phyloP scores from a whole-genome alignment of 1,140 invertebrate species.

The Thalassaphorura encarpata region DNA sequence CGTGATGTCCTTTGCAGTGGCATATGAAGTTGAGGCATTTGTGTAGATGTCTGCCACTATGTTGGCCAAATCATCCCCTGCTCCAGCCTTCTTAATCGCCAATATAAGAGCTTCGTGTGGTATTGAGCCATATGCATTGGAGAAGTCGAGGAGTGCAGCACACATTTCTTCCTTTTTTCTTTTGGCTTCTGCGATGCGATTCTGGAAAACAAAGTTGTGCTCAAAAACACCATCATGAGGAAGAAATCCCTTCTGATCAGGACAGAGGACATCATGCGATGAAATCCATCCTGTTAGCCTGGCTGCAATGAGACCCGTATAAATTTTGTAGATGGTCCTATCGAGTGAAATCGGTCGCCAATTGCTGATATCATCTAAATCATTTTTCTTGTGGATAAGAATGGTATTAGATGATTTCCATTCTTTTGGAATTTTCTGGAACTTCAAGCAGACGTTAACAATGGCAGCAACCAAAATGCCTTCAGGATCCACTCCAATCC shows the following conservation, averaged over 20 bases:
- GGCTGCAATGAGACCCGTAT: conserved; percentile 29
- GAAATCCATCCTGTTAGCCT: conserved; percentile 14
- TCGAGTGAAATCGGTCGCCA: conserved; percentile 37
- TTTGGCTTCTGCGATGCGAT: conserved; percentile 30
- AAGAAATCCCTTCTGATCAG: conserved; percentile 36
- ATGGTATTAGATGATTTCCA: conserved; percentile 34
- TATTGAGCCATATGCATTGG: conserved; percentile 35
- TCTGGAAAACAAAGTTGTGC: conserved; percentile 36
- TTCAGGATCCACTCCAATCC: conserved; percentile 8
- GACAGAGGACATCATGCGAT: conserved; percentile 9
- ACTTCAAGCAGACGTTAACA: conserved; percentile 16
- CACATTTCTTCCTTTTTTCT: conserved; percentile 3
- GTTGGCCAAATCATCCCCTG: background rate
- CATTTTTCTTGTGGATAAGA: conserved; percentile 35
- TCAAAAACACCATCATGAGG: conserved; percentile 36
- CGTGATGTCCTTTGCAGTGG: conserved; percentile 23
- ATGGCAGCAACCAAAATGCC: conserved; percentile 15
- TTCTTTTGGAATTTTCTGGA: conserved; percentile 6
- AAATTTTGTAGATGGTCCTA: conserved; percentile 35
- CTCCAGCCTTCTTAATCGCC: background rate
- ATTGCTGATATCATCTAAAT: conserved; percentile 30
- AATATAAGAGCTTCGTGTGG: conserved; percentile 30
- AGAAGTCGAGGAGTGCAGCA: conserved; percentile 35
- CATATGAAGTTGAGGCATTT: conserved; percentile 12
- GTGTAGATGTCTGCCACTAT: conserved; percentile 31